Percentiles rank a stretch among this genome's conserved stretches.
phyloP scores from a whole-genome alignment of 2,113 vertebrate genomes.

The Scalopus aquaticus region DNA sequence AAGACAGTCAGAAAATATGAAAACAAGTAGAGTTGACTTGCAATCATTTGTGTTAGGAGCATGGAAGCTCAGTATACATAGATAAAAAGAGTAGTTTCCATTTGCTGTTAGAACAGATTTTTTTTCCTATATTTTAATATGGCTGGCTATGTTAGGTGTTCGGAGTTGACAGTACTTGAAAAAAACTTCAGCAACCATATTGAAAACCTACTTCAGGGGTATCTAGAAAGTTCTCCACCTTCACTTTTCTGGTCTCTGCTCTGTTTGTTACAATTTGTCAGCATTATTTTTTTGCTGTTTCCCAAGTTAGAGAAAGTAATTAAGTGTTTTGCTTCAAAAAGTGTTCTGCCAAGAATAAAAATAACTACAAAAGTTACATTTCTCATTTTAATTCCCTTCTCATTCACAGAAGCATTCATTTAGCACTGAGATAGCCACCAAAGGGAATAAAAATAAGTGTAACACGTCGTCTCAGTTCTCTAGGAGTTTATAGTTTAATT shows the following conservation, averaged over 20 bases:
- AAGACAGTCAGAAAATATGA: constrained; percentile 31
- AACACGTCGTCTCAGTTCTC: constrained; percentile 1
- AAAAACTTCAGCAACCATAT: neutral
- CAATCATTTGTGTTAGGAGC: neutral
- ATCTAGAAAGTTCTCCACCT: neutral
- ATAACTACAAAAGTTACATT: neutral
- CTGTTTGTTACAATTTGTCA: neutral
- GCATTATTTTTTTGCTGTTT: constrained; percentile 33
- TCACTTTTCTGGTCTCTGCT: constrained; percentile 17
- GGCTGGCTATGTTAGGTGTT: neutral
- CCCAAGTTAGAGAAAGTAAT: neutral
- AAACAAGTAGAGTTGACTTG: constrained; percentile 46
- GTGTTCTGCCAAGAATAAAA: constrained; percentile 52
- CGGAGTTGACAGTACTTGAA: neutral
- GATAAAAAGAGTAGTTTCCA: constrained; percentile 30
- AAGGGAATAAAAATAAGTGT: neutral
- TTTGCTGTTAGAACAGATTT: constrained; percentile 31
- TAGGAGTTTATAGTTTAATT: neutral
- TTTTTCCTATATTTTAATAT: constrained; percentile 37
- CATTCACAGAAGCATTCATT: neutral
- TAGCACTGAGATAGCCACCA: neutral
- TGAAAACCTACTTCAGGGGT: constrained; percentile 26
- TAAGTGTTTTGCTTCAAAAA: constrained; percentile 33
- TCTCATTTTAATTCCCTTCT: constrained; percentile 41
- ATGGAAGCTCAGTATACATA: neutral